Evolutionary conservation across 2,113 vertebrate genomes (phyloP).

Genomic region (Spermophilus dauricus): DNA sequence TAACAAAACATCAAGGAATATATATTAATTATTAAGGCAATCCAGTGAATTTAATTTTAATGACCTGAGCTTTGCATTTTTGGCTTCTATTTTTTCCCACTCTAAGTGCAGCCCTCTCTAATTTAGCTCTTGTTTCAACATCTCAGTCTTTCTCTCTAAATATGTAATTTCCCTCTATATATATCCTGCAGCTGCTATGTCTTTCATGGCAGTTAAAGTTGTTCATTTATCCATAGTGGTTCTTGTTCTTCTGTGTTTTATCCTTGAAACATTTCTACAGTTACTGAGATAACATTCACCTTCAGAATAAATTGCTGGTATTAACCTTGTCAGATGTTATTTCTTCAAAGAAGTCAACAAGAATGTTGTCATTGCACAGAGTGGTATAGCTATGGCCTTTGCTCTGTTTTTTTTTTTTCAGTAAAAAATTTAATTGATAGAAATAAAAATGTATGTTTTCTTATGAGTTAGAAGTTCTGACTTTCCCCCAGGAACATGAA

Average conservation of each 20-base stretch:
- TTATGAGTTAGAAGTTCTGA: not conserved
- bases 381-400: not conserved
- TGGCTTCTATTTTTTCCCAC: not conserved
- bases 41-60: not conserved
- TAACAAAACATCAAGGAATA: not conserved
- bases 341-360: constrained; percentile 54
- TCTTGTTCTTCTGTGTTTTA: constrained; percentile 35
- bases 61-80: constrained; percentile 3
- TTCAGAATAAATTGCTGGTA: constrained; percentile 59
- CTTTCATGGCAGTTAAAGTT: constrained; percentile 24
- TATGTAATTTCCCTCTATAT: constrained; percentile 52
- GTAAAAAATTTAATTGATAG: not conserved
- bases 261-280: constrained; percentile 4
- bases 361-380: constrained; percentile 1
- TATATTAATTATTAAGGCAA: not conserved
- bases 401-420: not conserved
- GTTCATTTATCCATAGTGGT: not conserved
- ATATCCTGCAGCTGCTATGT: constrained; percentile 48
- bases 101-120: not conserved
- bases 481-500: not conserved
- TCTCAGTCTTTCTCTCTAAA: constrained; percentile 56
- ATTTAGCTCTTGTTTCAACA: constrained; percentile 55
- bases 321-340: constrained; percentile 66
- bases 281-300: constrained; percentile 57
- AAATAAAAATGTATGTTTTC: not conserved